These are phyloP conservation scores for Nasonia longicornis DNA, from an alignment of 1,140 invertebrate species.

Conservation along the genomic window DNA sequence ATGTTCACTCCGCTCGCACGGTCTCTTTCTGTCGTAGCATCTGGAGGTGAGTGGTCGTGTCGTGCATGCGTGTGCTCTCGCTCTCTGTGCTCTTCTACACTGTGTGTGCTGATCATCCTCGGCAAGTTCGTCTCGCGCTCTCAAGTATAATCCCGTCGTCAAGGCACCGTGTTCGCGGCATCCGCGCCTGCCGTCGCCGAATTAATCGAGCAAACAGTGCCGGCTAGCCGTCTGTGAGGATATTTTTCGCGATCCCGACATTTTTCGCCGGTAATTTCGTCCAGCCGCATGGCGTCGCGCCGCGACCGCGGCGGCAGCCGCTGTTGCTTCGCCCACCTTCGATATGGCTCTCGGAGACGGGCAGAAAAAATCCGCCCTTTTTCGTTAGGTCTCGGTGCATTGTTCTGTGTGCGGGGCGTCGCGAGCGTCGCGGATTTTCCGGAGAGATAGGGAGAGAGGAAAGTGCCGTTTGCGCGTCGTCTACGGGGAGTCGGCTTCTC, in stretches of 20 bases:
- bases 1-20: conserved; percentile 62
- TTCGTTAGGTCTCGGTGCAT: background rate
- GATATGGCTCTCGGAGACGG: background rate
- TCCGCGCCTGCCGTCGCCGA: background rate
- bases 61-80: conserved; percentile 22
- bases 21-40: conserved; percentile 73
- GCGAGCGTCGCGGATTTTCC: no score
- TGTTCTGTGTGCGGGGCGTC: background rate
- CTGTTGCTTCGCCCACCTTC: background rate
- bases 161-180: background rate
- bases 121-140: background rate
- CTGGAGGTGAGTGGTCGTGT: conserved; percentile 71
- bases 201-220: background rate
- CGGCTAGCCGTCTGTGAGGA: background rate
- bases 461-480: no score
- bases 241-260: background rate
- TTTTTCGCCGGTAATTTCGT: background rate
- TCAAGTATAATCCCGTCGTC: background rate
- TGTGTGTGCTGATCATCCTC: conserved; percentile 36
- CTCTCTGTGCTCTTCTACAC: conserved; percentile 39
- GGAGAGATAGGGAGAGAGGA: no score
- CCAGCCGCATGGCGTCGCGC: background rate
- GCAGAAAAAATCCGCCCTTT: background rate
- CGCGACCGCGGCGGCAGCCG: background rate
- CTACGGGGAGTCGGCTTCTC: background rate